Percentiles rank a stretch among this genome's conserved stretches.
Evolutionary conservation across 2,888 invertebrate genomes (phyloP).

Genomic region (Drosophila heteroneura): DNA sequence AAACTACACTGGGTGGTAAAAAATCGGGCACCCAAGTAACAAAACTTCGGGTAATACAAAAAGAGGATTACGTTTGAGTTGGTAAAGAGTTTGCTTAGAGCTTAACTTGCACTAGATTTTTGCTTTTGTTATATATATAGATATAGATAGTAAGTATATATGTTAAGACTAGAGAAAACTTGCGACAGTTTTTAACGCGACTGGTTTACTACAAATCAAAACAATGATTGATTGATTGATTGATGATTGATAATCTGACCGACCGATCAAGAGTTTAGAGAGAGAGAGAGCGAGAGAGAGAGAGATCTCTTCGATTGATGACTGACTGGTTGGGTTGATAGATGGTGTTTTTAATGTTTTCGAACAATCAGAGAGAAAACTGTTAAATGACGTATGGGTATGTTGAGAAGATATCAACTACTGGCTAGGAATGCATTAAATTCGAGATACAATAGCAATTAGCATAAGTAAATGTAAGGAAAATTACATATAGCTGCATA

Average conservation of each 20-base stretch:
- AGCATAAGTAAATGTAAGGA: conserved; percentile 42
- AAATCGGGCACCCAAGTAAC: conserved; percentile 62
- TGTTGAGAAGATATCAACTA: conserved; percentile 21
- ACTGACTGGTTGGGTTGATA: conserved; percentile 29
- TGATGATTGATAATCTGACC: conserved; percentile 30
- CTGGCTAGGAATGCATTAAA: conserved; percentile 36
- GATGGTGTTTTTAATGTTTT: conserved; percentile 41
- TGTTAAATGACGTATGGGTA: not conserved
- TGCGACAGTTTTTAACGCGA: conserved; percentile 29
- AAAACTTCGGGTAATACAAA: conserved; percentile 39
- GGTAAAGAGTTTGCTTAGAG: conserved; percentile 58
- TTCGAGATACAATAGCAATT: conserved; percentile 38
- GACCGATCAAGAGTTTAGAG: conserved; percentile 7
- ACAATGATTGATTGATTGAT: conserved; percentile 47
- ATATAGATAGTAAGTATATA: conserved; percentile 38
- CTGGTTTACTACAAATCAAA: conserved; percentile 59
- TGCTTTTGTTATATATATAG: conserved; percentile 17
- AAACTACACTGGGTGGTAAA: conserved; percentile 62
- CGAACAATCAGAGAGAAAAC: conserved; percentile 6
- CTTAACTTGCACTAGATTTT: conserved; percentile 66
- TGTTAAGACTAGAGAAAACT: conserved; percentile 56
- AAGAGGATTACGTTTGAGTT: conserved; percentile 25
- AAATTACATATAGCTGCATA: conserved; percentile 34
- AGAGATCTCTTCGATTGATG: conserved; percentile 15
- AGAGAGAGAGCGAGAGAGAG: not conserved